Evolutionary conservation across 2,888 invertebrate species (phyloP).

Genomic region (Troides oblongomaculatus): DNA sequence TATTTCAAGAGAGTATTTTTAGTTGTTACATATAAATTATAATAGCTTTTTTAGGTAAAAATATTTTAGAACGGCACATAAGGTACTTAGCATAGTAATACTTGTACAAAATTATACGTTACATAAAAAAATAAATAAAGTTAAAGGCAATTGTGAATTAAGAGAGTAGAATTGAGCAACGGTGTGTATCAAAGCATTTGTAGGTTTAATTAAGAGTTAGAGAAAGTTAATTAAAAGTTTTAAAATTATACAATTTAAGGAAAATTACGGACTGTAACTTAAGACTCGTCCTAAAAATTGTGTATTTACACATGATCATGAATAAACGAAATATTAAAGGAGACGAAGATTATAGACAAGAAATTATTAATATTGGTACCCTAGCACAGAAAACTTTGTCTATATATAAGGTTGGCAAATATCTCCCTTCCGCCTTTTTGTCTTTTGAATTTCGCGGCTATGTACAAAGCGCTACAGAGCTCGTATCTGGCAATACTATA

Average conservation of each 20-base stretch:
- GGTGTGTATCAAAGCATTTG: not conserved
- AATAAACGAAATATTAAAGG: not conserved
- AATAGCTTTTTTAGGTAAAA: too few species aligned
- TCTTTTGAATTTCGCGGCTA: too few species aligned
- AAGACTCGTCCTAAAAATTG: not conserved
- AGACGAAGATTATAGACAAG: too few species aligned
- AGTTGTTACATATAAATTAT: too few species aligned
- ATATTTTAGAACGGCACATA: not conserved
- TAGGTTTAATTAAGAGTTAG: conserved; percentile 1
- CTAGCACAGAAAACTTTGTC: too few species aligned
- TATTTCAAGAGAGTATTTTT: too few species aligned
- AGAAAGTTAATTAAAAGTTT: not conserved
- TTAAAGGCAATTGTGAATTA: not conserved
- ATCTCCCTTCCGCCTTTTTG: too few species aligned
- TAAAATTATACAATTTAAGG: not conserved
- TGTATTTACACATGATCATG: not conserved
- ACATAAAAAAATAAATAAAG: not conserved
- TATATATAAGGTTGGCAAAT: too few species aligned
- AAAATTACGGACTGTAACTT: not conserved
- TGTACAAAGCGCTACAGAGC: too few species aligned
- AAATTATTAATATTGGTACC: too few species aligned
- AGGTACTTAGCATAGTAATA: not conserved
- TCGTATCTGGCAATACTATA: too few species aligned
- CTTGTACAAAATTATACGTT: not conserved
- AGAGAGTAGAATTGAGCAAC: not conserved